A percentile compares a stretch with the other conserved stretches of the same genome.
phyloP scores from a whole-genome alignment of 2,888 invertebrate species.

The Heliconius hortense region DNA sequence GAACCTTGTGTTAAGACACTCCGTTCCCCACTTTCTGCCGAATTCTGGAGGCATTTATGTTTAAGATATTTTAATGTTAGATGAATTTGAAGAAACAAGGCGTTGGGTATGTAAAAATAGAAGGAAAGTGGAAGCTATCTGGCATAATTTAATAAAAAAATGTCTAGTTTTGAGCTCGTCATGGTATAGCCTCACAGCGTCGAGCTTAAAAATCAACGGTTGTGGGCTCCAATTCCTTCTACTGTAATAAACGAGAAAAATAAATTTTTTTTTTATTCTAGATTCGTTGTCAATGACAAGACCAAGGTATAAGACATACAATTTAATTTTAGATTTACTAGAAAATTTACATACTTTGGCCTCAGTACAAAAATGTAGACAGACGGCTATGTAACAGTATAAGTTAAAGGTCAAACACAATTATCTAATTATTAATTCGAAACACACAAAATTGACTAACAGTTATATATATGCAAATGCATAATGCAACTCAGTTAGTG shows the following conservation, averaged over 20 bases:
- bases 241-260: neutral
- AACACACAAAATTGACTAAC: slow-evolving; percentile 33
- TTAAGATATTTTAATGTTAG: too few species aligned
- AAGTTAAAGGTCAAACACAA: slow-evolving; percentile 1
- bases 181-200: too few species aligned
- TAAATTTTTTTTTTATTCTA: neutral
- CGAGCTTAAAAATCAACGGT: too few species aligned
- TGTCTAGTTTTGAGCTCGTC: too few species aligned
- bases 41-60: too few species aligned
- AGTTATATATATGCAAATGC: slow-evolving; percentile 36
- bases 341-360: slow-evolving; percentile 6
- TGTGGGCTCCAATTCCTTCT: neutral
- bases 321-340: neutral
- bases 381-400: slow-evolving; percentile 1
- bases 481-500: slow-evolving; percentile 18
- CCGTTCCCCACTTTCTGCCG: too few species aligned
- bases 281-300: neutral
- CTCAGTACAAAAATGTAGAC: slow-evolving; percentile 16
- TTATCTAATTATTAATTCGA: slow-evolving; percentile 28
- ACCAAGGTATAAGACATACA: neutral
- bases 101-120: neutral
- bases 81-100: neutral
- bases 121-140: too few species aligned
- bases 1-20: too few species aligned
- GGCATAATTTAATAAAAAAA: too few species aligned